Evolutionary conservation across 2,888 invertebrate genomes (phyloP).

Genomic region (Diplolepis rosae): DNA sequence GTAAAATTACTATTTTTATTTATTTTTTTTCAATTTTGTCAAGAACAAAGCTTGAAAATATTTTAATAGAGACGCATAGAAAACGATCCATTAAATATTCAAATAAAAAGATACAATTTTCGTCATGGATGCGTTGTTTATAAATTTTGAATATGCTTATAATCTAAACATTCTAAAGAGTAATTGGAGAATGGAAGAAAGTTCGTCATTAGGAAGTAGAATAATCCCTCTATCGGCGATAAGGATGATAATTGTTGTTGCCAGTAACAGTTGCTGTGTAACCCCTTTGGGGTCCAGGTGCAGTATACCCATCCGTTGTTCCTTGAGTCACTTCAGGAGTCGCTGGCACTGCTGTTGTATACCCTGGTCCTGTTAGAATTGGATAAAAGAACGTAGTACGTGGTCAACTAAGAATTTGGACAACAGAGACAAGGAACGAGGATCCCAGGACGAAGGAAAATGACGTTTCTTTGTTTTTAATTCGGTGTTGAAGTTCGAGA

Average conservation of each 20-base stretch:
- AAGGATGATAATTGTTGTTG: constrained; percentile 70
- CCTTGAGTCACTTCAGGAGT: neutral
- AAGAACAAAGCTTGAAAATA: neutral
- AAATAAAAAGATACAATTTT: constrained; percentile 6
- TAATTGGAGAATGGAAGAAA: neutral
- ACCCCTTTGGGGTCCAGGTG: constrained; percentile 64
- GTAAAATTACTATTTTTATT: neutral
- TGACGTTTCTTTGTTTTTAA: neutral
- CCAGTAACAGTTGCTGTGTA: constrained; percentile 58
- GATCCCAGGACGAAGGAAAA: neutral
- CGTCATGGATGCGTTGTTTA: neutral
- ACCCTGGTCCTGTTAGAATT: constrained; percentile 15
- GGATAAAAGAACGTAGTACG: constrained; percentile 29
- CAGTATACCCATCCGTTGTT: constrained; percentile 9
- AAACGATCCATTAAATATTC: constrained; percentile 7
- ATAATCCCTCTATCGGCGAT: constrained; percentile 62
- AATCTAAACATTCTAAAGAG: neutral
- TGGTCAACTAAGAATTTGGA: constrained; percentile 1
- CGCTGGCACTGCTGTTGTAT: neutral
- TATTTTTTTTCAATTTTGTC: neutral
- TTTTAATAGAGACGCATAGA: neutral
- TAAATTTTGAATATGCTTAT: neutral
- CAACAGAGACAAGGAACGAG: constrained; percentile 25
- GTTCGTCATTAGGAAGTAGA: neutral
- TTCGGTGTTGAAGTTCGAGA: constrained; percentile 31